phyloP scores from a whole-genome alignment of 1,140 invertebrate genomes.

The Delia radicum region DNA sequence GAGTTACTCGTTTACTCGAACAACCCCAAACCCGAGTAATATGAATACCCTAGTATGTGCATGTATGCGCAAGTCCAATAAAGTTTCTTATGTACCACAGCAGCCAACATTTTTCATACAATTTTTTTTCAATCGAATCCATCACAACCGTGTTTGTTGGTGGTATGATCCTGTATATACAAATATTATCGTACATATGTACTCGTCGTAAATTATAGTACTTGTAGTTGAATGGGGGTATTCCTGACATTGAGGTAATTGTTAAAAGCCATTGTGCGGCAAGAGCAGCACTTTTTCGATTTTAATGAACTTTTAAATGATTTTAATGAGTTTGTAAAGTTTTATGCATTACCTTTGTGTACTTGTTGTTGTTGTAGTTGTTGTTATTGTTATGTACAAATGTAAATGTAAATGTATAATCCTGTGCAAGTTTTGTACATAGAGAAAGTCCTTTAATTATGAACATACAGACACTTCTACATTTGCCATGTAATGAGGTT shows the following conservation, averaged over 20 bases:
- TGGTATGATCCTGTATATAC: background rate
- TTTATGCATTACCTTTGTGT: background rate
- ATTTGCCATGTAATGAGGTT: slow-evolving; percentile 21
- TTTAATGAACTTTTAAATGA: background rate
- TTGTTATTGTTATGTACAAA: slow-evolving; percentile 5
- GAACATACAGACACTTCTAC: background rate
- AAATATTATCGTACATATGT: background rate
- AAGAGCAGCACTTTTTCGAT: too few species aligned
- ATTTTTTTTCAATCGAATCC: too few species aligned
- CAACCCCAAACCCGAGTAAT: too few species aligned
- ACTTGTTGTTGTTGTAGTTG: background rate
- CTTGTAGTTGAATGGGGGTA: slow-evolving; percentile 5
- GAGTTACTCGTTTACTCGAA: too few species aligned
- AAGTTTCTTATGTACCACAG: background rate
- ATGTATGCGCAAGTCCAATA: slow-evolving; percentile 10
- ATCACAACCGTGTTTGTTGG: background rate
- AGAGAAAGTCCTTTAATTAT: background rate
- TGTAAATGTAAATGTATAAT: background rate
- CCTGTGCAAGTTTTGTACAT: background rate
- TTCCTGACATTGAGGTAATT: slow-evolving; percentile 17
- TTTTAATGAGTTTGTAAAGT: background rate
- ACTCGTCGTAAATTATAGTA: background rate
- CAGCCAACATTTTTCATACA: background rate
- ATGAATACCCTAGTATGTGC: too few species aligned
- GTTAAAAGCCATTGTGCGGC: background rate